Evolutionary conservation across 2,797 vertebrate species (phyloP).

Genomic region (Bucorvus abyssinicus): DNA sequence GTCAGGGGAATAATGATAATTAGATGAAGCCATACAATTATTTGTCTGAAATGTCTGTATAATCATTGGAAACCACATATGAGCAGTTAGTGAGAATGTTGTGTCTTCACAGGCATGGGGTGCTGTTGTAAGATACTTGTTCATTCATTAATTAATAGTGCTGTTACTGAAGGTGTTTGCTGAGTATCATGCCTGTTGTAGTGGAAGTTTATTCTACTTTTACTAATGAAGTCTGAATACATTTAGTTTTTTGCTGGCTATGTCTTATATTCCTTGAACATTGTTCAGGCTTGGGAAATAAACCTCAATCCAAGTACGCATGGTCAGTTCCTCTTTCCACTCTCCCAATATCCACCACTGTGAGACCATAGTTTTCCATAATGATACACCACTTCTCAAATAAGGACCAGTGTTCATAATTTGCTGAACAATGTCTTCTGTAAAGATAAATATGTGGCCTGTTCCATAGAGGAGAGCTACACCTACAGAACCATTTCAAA

Average conservation of each 20-base stretch:
- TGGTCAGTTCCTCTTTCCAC: neutral
- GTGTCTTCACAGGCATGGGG: neutral
- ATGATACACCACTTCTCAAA: neutral
- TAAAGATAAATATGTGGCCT: rapidly evolving
- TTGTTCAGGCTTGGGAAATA: neutral
- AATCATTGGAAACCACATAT: neutral
- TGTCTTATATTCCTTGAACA: neutral
- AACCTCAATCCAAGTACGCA: neutral
- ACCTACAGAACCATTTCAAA: neutral
- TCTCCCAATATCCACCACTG: rapidly evolving
- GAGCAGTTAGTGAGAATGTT: neutral
- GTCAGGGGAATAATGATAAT: neutral
- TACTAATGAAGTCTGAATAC: neutral
- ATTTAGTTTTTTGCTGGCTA: neutral
- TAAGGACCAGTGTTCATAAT: neutral
- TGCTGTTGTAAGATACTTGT: neutral
- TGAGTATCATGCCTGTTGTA: neutral
- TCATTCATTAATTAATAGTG: neutral
- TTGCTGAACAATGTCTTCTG: neutral
- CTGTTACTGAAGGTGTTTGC: neutral
- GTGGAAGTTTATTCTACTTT: neutral
- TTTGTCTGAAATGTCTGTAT: neutral
- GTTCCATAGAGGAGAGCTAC: neutral
- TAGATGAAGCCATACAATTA: neutral
- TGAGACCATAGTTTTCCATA: neutral